Conservation (phyloP, 2,797 vertebrate species). For the Myiotriccus ornatus region DNA sequence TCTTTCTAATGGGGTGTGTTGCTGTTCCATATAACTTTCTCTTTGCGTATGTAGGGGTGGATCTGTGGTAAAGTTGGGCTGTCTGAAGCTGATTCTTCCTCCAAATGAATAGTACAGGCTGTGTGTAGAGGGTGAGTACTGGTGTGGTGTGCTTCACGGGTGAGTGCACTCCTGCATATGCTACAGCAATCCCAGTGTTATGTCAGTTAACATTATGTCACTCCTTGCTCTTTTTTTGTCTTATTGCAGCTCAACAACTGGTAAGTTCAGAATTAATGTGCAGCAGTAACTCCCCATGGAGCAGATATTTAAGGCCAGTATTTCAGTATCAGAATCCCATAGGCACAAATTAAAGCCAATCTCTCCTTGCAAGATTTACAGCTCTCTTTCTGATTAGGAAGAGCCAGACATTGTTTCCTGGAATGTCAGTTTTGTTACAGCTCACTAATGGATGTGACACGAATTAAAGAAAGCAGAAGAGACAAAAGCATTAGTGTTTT, state of each 20-base stretch:
- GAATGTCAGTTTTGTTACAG: background rate
- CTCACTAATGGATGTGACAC: background rate
- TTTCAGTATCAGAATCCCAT: background rate
- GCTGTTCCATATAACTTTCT: background rate
- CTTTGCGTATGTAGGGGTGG: background rate
- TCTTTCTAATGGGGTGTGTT: background rate
- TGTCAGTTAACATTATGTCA: background rate
- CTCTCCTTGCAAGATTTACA: background rate
- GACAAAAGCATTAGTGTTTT: background rate
- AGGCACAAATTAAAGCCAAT: background rate
- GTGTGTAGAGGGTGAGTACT: background rate
- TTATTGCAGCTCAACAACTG: background rate
- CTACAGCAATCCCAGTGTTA: background rate
- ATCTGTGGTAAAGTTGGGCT: background rate
- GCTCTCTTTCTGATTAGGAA: background rate
- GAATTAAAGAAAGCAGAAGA: constrained; percentile 20
- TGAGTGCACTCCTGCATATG: background rate
- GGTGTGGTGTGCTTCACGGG: background rate
- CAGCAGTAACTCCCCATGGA: background rate
- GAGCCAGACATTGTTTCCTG: background rate
- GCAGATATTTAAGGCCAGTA: background rate
- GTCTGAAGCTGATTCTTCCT: background rate
- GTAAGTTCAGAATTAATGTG: background rate
- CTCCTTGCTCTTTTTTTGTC: background rate
- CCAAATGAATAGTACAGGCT: background rate